Base-by-base conservation (phyloP, 2,888 invertebrate genomes). In the Ditula angustiorana region DNA sequence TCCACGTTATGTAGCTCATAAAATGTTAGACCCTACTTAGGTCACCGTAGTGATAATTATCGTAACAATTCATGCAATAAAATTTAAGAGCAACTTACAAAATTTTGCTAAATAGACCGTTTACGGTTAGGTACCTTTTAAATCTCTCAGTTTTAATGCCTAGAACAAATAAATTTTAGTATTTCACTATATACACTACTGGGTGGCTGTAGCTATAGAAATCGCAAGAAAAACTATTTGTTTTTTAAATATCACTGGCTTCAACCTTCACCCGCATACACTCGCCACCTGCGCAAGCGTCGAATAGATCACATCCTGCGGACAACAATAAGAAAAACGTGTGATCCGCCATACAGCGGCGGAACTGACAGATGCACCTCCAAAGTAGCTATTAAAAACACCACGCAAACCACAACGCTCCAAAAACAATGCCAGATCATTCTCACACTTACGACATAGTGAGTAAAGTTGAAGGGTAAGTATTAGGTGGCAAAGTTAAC, bases 241-340 rank as follows among this genome's bases (percentile, higher is more conserved):
- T 49, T 26, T 7, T 30, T 26, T 50, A 50, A 33, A 1, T 11
- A 33, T 10, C 11, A 49, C 58, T 58, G 35, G 7, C 44, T 16
- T 8, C 30, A 53, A 46, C 53, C 61, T 55, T 46, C 61, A 44
- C 61, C 59, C 61, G 61, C 46, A 46, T n/a, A 28, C 8, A 28
- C 47, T 30, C 56, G 58, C 57, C 85, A 84, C 85, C 84, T 85
- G 84, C 79, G 62, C 66, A 67, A 74, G 37, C 55, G 30, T 68
- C 76, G 78, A 75, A 75, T 80, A 78, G 78, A 79, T 74, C 78
- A 79, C 82, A 79, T 83, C 85, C 85, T 73, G 77, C 64, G 66
- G 66, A 64, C 69, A 76, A 71, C 61, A 69, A 67, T 66, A 64
- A 75, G 75, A 85, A 86, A 81, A 82, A 80, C 80, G 82, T 80